phyloP scores from a whole-genome alignment of 2,888 invertebrate species.

The Pristionchus arcanus region DNA sequence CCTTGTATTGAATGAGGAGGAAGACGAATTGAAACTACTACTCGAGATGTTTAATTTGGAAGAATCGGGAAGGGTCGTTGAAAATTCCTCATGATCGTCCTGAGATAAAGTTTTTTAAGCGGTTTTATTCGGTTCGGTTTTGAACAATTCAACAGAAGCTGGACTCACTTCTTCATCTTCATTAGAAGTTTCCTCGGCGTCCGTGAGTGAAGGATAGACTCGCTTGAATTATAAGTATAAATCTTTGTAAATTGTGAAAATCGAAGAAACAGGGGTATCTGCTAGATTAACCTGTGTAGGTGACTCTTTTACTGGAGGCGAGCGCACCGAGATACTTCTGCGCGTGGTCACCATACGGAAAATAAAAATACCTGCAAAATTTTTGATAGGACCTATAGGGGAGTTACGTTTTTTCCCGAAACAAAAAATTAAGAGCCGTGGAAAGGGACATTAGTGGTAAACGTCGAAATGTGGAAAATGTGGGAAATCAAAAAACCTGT shows the following conservation, averaged over 20 bases:
- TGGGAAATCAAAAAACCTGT: too few species aligned
- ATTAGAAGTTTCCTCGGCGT: constrained; percentile 3
- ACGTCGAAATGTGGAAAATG: too few species aligned
- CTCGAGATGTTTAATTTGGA: background rate
- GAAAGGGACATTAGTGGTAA: too few species aligned
- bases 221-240: background rate
- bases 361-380: background rate
- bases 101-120: background rate
- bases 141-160: background rate
- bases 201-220: constrained; percentile 6
- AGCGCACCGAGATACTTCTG: background rate
- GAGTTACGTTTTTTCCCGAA: too few species aligned
- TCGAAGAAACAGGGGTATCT: background rate
- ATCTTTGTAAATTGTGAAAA: background rate
- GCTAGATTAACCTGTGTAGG: background rate
- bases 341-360: constrained; percentile 20
- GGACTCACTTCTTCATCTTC: constrained; percentile 20
- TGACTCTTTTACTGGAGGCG: constrained; percentile 3
- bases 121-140: background rate
- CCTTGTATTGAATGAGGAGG: constrained; percentile 9
- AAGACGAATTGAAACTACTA: constrained; percentile 17
- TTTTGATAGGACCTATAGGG: too few species aligned
- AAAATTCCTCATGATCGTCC: constrained; percentile 33
- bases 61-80: background rate
- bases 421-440: too few species aligned